These are phyloP conservation scores for Diuraphis noxia DNA, from an alignment of 1,140 invertebrate species.

Conservation along the genomic window DNA sequence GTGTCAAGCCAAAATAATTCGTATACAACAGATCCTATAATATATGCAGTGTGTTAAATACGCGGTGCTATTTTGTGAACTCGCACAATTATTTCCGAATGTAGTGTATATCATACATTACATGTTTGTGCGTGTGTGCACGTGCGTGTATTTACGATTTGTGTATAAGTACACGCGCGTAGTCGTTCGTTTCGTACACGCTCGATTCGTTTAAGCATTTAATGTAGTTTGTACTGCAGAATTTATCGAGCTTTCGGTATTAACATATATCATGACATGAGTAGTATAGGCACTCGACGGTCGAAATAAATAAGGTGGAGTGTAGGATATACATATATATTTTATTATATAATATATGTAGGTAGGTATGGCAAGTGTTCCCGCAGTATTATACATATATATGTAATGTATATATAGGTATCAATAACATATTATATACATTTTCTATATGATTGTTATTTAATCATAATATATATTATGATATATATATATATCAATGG, in stretches of 20 bases:
- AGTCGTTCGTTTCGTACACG: not conserved
- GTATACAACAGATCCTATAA: not conserved
- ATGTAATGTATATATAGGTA: not conserved
- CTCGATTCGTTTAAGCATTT: slow-evolving; percentile 2
- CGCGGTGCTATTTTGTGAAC: not conserved
- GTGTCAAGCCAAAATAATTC: not conserved
- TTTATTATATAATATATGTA: not conserved
- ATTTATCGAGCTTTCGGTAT: not conserved
- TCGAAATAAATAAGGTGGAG: not conserved
- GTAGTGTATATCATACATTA: not conserved
- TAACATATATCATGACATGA: not conserved
- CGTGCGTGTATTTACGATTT: not conserved
- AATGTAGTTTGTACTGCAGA: not conserved
- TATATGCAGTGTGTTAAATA: not conserved
- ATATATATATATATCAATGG: too few species aligned
- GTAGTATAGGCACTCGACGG: not conserved
- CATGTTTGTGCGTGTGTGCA: not conserved
- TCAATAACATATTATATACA: not conserved
- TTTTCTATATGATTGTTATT: not conserved
- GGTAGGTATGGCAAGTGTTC: not conserved
- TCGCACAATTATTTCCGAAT: not conserved
- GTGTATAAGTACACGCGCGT: not conserved
- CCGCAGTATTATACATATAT: not conserved
- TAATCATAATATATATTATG: not conserved
- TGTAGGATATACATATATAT: not conserved